Evolutionary conservation across 2,113 vertebrate species (phyloP).

Genomic region (Cnemophilus loriae): DNA sequence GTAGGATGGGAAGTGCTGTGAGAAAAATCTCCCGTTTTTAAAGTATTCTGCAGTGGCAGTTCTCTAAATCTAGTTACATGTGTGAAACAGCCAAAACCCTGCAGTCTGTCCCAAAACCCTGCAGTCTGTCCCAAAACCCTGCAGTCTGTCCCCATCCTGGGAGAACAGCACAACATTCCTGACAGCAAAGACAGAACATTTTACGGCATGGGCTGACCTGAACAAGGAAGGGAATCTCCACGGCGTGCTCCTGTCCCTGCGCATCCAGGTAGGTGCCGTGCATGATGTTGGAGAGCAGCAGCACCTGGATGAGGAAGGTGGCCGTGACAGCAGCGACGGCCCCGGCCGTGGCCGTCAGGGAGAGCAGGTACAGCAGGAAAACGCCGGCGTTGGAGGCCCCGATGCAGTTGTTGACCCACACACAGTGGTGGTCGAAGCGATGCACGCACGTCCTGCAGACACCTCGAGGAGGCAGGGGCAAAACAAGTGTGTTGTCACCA

Average conservation of each 20-base stretch:
- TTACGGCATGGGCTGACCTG: conserved; percentile 68
- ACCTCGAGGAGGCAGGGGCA: conserved; percentile 59
- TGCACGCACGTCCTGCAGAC: conserved; percentile 85
- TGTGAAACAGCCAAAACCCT: neutral
- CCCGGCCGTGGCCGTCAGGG: conserved; percentile 70
- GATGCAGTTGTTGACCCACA: conserved; percentile 97
- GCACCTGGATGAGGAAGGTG: conserved; percentile 75
- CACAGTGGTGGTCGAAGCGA: conserved; percentile 94
- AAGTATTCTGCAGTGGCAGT: neutral
- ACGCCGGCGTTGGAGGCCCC: conserved; percentile 82
- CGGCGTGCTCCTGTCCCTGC: conserved; percentile 68
- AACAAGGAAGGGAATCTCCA: conserved; percentile 76
- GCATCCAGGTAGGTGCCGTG: conserved; percentile 76
- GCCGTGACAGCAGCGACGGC: conserved; percentile 68
- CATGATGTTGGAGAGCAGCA: conserved; percentile 71
- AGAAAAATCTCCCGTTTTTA: neutral
- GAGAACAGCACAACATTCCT: neutral
- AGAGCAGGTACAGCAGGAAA: conserved; percentile 87
- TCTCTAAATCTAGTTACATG: neutral
- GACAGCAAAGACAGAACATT: neutral
- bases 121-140: too few species aligned
- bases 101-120: neutral
- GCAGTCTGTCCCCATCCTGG: neutral
- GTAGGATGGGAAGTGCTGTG: neutral
- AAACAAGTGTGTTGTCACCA: rapidly evolving